Base-by-base conservation (phyloP, 23 tunicate genomes). In the Ascidia mentula region DNA sequence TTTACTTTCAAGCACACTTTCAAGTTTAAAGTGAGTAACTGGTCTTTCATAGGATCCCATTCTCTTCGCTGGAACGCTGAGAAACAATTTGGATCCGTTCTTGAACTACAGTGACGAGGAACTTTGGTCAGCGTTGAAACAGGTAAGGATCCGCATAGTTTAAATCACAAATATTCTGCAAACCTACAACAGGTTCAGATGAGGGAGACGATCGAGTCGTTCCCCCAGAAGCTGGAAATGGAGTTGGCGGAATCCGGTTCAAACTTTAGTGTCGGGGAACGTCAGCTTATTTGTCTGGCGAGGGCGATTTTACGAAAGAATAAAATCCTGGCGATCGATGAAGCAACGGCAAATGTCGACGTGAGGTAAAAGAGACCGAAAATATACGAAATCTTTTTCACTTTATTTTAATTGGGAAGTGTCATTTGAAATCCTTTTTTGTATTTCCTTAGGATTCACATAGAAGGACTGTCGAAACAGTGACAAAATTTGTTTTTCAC, bases 311-410 rank as follows among this genome's bases (percentile, higher is more conserved):
- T 95, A 38, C 65, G 89, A n/a, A 85, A 89, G 77, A 86, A 85
- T 35, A 79, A 80, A 59, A 90, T 95, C 69, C 69, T 95, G 20
- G 80, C 91, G 34, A 90, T 95, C 37, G 99, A 95, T 69, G 99
- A 95, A 79, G 99, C 99, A 36, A 95, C 99, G 15, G 99, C 99
- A 9, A 95, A 95, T 78, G 99, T 95, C 0, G 99, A 95, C 69
- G 31, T 74, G 30, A 82, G 86, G 97, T 92, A 9, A 53, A 28
- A 42, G 12, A n/a, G n/a, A n/a, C n/a, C n/a, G n/a, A n/a, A n/a
- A n/a, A n/a, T n/a, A n/a, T n/a, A n/a, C n/a, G n/a, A n/a, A n/a
- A n/a, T n/a, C n/a, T n/a, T n/a, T n/a, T n/a, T n/a, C n/a, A n/a
- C n/a, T n/a, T n/a, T n/a, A n/a, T n/a, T n/a, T n/a, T n/a, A n/a